These are phyloP conservation scores for Folsomia manolachei DNA, from an alignment of 2,888 invertebrate genomes.

Conservation along the genomic window DNA sequence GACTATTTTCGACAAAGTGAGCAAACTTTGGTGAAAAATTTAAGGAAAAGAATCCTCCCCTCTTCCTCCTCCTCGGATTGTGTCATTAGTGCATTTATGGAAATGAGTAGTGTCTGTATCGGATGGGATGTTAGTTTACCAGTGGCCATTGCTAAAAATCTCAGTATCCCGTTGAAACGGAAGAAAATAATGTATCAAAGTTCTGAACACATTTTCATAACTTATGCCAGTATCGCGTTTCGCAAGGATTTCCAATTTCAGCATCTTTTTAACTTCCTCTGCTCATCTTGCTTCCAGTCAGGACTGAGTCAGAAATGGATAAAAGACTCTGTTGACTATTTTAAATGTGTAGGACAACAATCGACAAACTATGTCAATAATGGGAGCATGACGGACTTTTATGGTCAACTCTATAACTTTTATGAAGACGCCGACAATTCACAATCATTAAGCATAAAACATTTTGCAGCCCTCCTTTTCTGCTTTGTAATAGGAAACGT, in stretches of 20 bases:
- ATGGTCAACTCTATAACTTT: background rate
- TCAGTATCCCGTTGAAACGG: constrained; percentile 13
- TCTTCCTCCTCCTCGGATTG: constrained; percentile 22
- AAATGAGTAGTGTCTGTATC: constrained; percentile 25
- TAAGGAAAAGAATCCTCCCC: constrained; percentile 18
- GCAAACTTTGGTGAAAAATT: constrained; percentile 23
- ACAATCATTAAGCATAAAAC: background rate
- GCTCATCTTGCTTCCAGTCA: constrained; percentile 25
- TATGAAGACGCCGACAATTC: background rate
- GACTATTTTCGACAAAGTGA: constrained; percentile 31
- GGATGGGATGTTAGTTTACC: constrained; percentile 29
- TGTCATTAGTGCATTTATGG: constrained; percentile 24
- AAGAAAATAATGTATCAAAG: constrained; percentile 1
- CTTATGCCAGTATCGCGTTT: constrained; percentile 20
- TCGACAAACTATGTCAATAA: background rate
- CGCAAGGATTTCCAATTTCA: constrained; percentile 31
- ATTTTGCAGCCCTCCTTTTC: background rate
- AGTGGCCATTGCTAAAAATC: constrained; percentile 21
- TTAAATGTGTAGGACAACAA: background rate
- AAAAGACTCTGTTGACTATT: background rate
- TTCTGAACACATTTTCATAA: constrained; percentile 1
- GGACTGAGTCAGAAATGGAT: constrained; percentile 31
- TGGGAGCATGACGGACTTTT: background rate
- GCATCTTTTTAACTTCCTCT: constrained; percentile 26
- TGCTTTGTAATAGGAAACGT: background rate